These are phyloP conservation scores for Brienomyrus brachyistius DNA, from an alignment of 2,113 vertebrate species.

Conservation along the genomic window DNA sequence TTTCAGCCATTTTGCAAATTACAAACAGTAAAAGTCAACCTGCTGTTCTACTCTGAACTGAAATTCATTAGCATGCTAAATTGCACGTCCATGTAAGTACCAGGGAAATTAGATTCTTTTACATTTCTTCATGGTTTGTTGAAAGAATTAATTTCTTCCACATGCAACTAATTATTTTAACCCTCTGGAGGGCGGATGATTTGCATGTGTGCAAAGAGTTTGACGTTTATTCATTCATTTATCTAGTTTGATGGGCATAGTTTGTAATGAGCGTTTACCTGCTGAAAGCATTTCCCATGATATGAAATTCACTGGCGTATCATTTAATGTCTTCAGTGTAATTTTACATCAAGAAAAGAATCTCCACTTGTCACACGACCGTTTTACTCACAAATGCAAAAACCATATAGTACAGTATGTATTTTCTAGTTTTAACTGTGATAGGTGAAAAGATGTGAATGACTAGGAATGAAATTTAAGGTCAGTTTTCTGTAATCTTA, in stretches of 20 bases:
- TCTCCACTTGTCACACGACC: background rate
- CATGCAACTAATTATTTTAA: slow-evolving; percentile 1
- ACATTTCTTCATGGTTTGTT: slow-evolving; percentile 3
- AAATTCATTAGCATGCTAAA: background rate
- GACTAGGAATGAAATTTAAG: background rate
- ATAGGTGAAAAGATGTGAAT: background rate
- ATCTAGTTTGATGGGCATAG: background rate
- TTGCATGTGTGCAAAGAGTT: background rate
- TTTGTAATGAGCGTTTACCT: background rate
- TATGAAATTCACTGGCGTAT: background rate
- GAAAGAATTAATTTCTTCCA: slow-evolving; percentile 3
- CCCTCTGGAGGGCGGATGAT: background rate
- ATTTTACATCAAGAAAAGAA: background rate
- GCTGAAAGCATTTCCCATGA: background rate
- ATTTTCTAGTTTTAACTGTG: background rate
- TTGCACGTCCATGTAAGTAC: background rate
- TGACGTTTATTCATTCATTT: background rate
- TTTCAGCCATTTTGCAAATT: background rate
- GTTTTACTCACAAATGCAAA: background rate
- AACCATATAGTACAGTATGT: background rate
- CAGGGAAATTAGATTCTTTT: background rate
- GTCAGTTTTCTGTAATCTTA: background rate
- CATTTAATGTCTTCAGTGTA: background rate
- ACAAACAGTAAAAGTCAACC: background rate
- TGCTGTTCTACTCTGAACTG: background rate